These are phyloP conservation scores for Petaurus breviceps DNA, from an alignment of 2,113 vertebrate genomes.

Conservation along the genomic window DNA sequence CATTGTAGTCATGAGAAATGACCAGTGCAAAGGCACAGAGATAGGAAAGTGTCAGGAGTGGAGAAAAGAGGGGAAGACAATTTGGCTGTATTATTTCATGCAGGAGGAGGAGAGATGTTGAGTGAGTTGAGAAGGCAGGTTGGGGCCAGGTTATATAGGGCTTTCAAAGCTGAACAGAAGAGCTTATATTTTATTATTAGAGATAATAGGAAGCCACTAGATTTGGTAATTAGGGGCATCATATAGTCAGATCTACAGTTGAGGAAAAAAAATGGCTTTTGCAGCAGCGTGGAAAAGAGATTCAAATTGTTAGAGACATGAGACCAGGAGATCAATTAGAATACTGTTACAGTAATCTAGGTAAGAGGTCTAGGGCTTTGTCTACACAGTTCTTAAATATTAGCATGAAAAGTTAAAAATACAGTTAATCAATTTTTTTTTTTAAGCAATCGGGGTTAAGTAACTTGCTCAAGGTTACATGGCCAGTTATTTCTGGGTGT, in stretches of 20 bases:
- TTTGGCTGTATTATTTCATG: neutral
- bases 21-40: neutral
- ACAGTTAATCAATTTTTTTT: too few species aligned
- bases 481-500: too few species aligned
- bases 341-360: neutral
- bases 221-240: neutral
- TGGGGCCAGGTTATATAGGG: neutral
- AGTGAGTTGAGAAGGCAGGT: neutral
- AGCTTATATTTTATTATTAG: neutral
- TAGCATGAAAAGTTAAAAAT: constrained; percentile 29
- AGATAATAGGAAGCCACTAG: neutral
- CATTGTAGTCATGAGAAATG: neutral
- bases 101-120: neutral
- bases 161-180: neutral
- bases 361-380: neutral
- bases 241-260: neutral
- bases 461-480: too few species aligned
- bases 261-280: neutral
- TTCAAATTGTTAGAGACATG: neutral
- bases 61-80: neutral
- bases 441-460: too few species aligned
- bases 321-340: neutral
- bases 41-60: neutral
- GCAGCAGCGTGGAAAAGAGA: neutral
- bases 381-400: constrained; percentile 16